Base-by-base conservation (phyloP, 2,113 vertebrate species). In the Spilogale gracilis region DNA sequence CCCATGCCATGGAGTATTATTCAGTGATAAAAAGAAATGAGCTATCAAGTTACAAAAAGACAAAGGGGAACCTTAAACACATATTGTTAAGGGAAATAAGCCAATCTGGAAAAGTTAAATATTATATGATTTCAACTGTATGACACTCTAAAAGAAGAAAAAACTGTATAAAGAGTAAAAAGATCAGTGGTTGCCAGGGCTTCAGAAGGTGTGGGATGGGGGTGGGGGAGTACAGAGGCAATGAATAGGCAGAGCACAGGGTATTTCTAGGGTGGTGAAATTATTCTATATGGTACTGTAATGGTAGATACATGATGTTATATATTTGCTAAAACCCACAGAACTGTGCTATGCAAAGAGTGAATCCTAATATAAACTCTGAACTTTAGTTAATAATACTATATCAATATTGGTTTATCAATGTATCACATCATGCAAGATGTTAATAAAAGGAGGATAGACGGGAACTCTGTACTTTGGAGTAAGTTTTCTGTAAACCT, bases 401-500 rank as follows among this genome's bases (percentile, higher is more conserved):
- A 6, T n/a, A 80, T 30, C 45, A 80, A 14, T 23, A 91, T 9
- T 56, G 14, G 52, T 18, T 67, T 30, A 30, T 54, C 74, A 73
- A 30, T 60, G 17, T 5, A 52, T 4, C 32, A 81, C 9, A 54
- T 3, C 80, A 93, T 2, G 18, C 38, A 76, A 93, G 21, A 76
- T 16, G 11, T 71, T 73, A 85, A 76, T n/a, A 84, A 84, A 0
- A 54, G 48, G 56, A 76, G 12, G 93, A 14, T 45, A 63, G 23
- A 25, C 9, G 9, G 14, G 52, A 86, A 95, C 81, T 92, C 11
- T 63, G 71, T 23, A 95, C 30, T 52, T 89, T 43, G 54, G 45
- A 85, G 38, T n/a, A 60, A 63, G 65, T 93, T 95, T 94, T 60
- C 65, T 93, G 6, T 78, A 92, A 97, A 69, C 71, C 38, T 78